phyloP scores from a whole-genome alignment of 2,888 invertebrate species.

The Acanthosepion esculentum region DNA sequence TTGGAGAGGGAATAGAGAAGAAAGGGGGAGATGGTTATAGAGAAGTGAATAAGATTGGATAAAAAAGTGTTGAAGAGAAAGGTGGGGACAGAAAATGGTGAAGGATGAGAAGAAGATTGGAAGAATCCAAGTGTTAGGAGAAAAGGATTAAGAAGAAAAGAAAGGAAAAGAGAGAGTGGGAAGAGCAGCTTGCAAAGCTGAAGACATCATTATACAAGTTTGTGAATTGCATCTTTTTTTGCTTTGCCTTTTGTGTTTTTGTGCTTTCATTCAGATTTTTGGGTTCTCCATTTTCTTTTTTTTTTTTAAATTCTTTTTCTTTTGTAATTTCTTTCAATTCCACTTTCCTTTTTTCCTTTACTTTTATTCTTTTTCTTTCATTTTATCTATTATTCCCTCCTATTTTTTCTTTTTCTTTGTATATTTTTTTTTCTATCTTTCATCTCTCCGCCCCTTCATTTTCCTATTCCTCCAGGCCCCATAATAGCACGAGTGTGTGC shows the following conservation, averaged over 20 bases:
- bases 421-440: no score
- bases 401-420: no score
- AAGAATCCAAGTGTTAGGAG: no score
- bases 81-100: neutral
- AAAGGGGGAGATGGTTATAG: neutral
- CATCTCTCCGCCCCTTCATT: neutral
- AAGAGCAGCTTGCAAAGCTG: no score
- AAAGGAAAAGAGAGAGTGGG: no score
- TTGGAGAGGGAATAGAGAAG: neutral
- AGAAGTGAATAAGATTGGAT: neutral
- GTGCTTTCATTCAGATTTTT: neutral
- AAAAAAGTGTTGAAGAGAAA: neutral
- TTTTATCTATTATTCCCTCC: neutral
- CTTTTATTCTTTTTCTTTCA: neutral
- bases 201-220: neutral
- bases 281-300: neutral
- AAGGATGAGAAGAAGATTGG: neutral
- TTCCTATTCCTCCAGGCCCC: no score
- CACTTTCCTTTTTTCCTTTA: no score
- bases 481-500: no score
- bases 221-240: neutral
- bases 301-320: no score
- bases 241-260: neutral
- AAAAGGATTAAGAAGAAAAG: no score
- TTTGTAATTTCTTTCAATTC: no score